A percentile compares a stretch with the other conserved stretches of the same genome.
Evolutionary conservation across 2,797 vertebrate species (phyloP).

Genomic region (Acipenser ruthenus): DNA sequence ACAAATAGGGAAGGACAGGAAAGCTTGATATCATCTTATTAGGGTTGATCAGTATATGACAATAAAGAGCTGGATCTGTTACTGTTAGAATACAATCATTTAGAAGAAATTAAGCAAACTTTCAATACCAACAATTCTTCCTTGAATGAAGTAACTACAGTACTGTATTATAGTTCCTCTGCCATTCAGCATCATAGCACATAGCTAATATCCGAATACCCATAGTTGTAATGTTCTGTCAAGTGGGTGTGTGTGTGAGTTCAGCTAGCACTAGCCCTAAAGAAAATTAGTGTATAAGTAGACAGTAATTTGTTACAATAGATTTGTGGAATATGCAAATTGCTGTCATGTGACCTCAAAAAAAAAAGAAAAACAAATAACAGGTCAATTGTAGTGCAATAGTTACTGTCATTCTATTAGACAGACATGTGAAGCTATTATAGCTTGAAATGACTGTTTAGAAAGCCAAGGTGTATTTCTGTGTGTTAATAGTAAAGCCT

Average conservation of each 20-base stretch:
- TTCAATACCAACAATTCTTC: background rate
- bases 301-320: constrained; percentile 93
- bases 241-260: constrained; percentile 84
- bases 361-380: constrained; percentile 35
- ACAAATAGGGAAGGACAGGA: constrained; percentile 19
- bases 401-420: constrained; percentile 67
- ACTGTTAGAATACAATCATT: constrained; percentile 21
- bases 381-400: constrained; percentile 51
- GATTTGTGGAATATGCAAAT: constrained; percentile 97
- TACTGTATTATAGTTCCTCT: constrained; percentile 78
- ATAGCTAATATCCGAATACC: constrained; percentile 70
- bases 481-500: constrained; percentile 63
- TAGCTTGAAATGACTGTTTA: constrained; percentile 49
- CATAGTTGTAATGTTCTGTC: constrained; percentile 77
- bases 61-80: constrained; percentile 24
- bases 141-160: constrained; percentile 42
- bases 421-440: constrained; percentile 78
- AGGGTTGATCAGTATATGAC: constrained; percentile 20
- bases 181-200: constrained; percentile 78
- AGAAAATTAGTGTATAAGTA: constrained; percentile 68
- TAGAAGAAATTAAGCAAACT: constrained; percentile 7
- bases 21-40: constrained; percentile 9
- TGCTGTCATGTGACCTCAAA: constrained; percentile 95
- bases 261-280: constrained; percentile 75
- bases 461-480: constrained; percentile 67